These are phyloP conservation scores for Lanius ludovicianus DNA, from an alignment of 2,113 vertebrate genomes.

Conservation along the genomic window DNA sequence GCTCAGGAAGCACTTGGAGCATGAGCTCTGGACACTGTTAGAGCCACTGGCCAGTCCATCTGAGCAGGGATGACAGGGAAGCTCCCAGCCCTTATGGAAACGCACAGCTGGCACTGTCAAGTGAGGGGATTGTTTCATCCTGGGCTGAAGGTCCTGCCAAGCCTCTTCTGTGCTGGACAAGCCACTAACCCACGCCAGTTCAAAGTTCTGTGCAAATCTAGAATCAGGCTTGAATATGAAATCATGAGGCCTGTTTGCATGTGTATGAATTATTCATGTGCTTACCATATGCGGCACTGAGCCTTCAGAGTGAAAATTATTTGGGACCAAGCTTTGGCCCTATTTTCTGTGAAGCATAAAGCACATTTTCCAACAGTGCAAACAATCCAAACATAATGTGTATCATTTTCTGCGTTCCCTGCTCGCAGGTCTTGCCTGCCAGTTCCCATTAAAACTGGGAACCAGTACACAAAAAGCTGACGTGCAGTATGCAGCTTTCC, in stretches of 20 bases:
- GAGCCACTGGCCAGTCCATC: not conserved
- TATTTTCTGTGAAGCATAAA: not conserved
- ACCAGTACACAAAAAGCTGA: not conserved
- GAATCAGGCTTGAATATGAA: not conserved
- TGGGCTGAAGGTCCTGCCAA: not conserved
- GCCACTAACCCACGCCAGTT: not conserved
- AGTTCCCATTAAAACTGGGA: not conserved
- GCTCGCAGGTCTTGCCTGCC: not conserved
- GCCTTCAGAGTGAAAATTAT: conserved; percentile 15
- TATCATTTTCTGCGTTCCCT: not conserved
- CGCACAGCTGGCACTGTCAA: accelerated
- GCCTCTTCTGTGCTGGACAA: not conserved
- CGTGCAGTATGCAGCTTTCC: accelerated
- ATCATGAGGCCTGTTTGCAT: not conserved
- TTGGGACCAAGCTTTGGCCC: not conserved
- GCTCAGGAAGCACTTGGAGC: not conserved
- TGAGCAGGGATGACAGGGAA: accelerated
- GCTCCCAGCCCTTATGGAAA: accelerated
- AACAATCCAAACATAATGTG: not conserved
- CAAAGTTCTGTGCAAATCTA: not conserved
- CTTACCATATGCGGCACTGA: not conserved
- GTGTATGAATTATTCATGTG: not conserved
- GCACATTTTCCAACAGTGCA: not conserved
- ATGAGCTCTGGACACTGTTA: accelerated
- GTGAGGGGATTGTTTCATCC: accelerated